Conservation (phyloP, 2,797 vertebrate genomes). For the Malurus leucopterus region DNA sequence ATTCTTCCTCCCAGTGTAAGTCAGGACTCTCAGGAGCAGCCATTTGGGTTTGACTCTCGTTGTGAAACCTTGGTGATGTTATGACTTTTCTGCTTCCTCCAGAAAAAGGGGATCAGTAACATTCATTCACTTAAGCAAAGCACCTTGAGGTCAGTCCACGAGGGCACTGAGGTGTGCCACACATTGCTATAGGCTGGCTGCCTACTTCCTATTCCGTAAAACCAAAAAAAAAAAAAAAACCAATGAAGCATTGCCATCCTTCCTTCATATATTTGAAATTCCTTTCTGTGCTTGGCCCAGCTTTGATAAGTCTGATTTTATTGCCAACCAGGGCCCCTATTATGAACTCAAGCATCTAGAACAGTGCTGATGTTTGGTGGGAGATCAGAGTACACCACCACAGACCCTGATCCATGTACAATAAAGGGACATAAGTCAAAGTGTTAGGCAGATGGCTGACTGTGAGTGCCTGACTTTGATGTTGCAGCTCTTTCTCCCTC, state of each 20-base stretch:
- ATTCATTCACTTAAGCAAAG: neutral
- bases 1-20: accelerated
- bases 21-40: neutral
- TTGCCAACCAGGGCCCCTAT: neutral
- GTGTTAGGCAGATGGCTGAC: neutral
- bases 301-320: neutral
- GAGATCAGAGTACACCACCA: neutral
- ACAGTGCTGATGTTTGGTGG: neutral
- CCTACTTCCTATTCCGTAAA: neutral
- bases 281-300: neutral
- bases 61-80: neutral
- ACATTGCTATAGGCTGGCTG: neutral
- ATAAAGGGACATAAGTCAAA: slow-evolving; percentile 7
- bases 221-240: neutral
- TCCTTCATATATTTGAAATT: neutral
- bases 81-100: accelerated
- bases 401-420: neutral
- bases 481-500: slow-evolving; percentile 10
- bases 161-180: neutral
- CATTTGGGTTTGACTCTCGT: neutral
- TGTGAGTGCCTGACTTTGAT: slow-evolving; percentile 33
- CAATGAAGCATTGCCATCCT: neutral
- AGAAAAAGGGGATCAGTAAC: neutral
- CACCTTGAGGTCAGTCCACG: neutral
- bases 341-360: neutral